A percentile compares a stretch with the other conserved stretches of the same genome.
Conservation (phyloP, 2,888 invertebrate species). For the Megalurothrips usitatus region DNA sequence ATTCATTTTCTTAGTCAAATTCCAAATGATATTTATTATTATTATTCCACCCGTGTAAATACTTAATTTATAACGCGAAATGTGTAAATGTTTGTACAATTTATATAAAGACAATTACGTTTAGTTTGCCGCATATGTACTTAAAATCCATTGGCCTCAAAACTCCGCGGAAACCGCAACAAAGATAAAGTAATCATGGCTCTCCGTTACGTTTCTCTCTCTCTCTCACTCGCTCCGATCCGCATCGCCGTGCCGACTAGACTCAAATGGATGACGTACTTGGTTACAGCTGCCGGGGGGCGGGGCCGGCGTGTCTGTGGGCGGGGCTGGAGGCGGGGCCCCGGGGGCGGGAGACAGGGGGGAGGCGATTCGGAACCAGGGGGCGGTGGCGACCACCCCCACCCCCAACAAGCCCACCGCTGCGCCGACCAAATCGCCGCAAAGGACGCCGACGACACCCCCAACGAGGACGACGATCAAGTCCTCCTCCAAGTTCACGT, state of each 20-base stretch:
- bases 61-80: background rate
- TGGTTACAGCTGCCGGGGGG: conserved; percentile 15
- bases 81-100: background rate
- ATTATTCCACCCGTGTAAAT: background rate
- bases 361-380: background rate
- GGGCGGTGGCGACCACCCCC: background rate
- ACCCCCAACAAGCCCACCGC: background rate
- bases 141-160: background rate
- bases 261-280: conserved; percentile 12
- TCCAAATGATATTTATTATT: background rate
- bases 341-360: background rate
- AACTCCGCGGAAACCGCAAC: background rate
- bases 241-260: background rate
- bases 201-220: background rate
- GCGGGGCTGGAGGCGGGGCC: background rate
- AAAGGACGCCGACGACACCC: background rate
- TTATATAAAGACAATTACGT: background rate
- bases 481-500: background rate
- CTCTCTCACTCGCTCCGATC: background rate
- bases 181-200: no score
- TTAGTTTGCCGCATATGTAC: background rate
- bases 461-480: background rate
- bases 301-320: conserved; percentile 11
- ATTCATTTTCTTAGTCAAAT: background rate
- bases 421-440: background rate